phyloP scores from a whole-genome alignment of 2,113 vertebrate genomes.

The Suncus etruscus region DNA sequence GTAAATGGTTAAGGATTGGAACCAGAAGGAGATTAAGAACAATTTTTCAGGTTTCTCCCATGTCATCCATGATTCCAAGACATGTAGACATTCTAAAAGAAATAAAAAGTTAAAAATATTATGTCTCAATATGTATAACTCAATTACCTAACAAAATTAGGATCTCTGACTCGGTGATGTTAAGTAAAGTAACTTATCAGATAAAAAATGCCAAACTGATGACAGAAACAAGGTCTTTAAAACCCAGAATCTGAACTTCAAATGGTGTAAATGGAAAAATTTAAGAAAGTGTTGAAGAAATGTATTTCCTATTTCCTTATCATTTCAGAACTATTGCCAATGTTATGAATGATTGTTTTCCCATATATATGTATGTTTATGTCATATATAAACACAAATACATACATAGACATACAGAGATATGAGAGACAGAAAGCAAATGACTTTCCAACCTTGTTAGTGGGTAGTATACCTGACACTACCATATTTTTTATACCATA shows the following conservation, averaged over 20 bases:
- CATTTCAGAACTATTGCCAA: neutral
- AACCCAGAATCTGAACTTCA: neutral
- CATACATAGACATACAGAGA: neutral
- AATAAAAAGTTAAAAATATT: neutral
- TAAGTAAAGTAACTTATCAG: slow-evolving; percentile 7
- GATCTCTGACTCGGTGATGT: neutral
- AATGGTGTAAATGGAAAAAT: neutral
- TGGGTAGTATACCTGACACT: neutral
- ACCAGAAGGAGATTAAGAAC: neutral
- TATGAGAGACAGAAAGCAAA: neutral
- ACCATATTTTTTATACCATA: too few relatives aligned
- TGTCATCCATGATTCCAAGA: neutral
- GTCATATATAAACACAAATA: neutral
- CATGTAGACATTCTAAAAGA: neutral
- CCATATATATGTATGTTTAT: neutral
- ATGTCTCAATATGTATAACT: neutral
- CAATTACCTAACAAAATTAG: slow-evolving; percentile 39
- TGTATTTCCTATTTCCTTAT: neutral
- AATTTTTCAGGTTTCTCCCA: neutral
- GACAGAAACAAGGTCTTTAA: neutral
- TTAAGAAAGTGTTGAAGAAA: neutral
- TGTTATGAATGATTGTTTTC: neutral
- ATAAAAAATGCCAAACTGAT: slow-evolving; percentile 2
- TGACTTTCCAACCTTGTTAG: neutral
- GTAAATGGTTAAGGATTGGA: neutral